A percentile compares a stretch with the other conserved stretches of the same genome.
Evolutionary conservation across 2,888 invertebrate species (phyloP).

Genomic region (Lypha dubia): DNA sequence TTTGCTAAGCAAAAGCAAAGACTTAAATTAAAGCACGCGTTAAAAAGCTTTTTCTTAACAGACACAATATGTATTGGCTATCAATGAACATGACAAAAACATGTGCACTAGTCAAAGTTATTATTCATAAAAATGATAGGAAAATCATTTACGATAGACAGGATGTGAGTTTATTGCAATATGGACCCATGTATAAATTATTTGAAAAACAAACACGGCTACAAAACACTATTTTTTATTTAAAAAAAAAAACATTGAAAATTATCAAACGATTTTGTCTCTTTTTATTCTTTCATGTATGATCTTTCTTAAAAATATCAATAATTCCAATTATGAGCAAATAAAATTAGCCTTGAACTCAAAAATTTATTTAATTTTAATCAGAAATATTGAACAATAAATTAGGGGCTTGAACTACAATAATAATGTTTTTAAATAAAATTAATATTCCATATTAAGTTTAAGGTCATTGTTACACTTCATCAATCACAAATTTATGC

Average conservation of each 20-base stretch:
- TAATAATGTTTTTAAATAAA: not conserved
- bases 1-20: not conserved
- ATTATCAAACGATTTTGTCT: not conserved
- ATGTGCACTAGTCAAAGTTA: conserved; percentile 24
- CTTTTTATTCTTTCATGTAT: not conserved
- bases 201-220: no score
- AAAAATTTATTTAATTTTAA: conserved; percentile 34
- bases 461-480: conserved; percentile 65
- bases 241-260: no score
- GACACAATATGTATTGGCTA: not conserved
- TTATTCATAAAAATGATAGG: conserved; percentile 5
- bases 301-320: not conserved
- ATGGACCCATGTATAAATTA: not conserved
- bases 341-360: conserved; percentile 41
- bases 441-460: conserved; percentile 41
- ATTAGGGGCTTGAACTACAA: conserved; percentile 11
- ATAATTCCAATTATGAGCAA: not conserved
- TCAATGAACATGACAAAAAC: conserved; percentile 45
- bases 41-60: not conserved
- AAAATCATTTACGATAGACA: conserved; percentile 33
- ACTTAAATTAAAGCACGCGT: not conserved
- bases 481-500: conserved; percentile 61
- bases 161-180: conserved; percentile 34
- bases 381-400: conserved; percentile 19
- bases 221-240: not conserved